These are phyloP conservation scores for Hirtodrosophila cameraria DNA, from an alignment of 2,888 invertebrate species.

Conservation along the genomic window DNA sequence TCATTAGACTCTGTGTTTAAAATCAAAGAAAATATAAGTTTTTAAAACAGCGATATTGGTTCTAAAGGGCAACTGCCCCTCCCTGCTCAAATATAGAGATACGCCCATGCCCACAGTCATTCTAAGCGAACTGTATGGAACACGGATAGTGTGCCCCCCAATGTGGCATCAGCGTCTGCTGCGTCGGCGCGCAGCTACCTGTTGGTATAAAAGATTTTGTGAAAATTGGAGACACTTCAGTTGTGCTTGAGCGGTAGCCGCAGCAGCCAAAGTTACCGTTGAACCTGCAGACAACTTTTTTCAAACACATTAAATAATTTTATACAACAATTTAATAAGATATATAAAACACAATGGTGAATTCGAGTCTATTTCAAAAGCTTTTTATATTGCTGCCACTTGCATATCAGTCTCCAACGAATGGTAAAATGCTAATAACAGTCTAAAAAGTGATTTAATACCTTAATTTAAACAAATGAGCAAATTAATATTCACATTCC, in stretches of 20 bases:
- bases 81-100: no score
- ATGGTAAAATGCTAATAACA: constrained; percentile 48
- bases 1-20: no score
- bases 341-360: constrained; percentile 28
- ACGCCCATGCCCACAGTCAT: no score
- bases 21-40: no score
- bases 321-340: constrained; percentile 44
- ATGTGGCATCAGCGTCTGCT: constrained; percentile 1
- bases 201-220: constrained; percentile 55
- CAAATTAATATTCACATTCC: not conserved
- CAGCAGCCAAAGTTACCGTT: constrained; percentile 22
- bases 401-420: constrained; percentile 43
- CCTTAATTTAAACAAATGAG: not conserved
- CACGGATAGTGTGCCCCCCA: no score
- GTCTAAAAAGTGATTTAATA: not conserved
- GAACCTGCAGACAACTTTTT: constrained; percentile 39
- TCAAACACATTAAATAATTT: constrained; percentile 49
- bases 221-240: constrained; percentile 41
- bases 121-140: no score
- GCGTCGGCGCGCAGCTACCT: constrained; percentile 10
- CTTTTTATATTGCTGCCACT: constrained; percentile 61
- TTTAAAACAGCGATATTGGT: no score
- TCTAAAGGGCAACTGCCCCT: no score
- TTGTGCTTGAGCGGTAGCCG: constrained; percentile 45
- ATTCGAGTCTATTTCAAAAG: constrained; percentile 48